Evolutionary conservation across 2,797 vertebrate genomes (phyloP), one percentile per base, ranked within the genome.

Genomic region (Mastacembelus armatus): DNA sequence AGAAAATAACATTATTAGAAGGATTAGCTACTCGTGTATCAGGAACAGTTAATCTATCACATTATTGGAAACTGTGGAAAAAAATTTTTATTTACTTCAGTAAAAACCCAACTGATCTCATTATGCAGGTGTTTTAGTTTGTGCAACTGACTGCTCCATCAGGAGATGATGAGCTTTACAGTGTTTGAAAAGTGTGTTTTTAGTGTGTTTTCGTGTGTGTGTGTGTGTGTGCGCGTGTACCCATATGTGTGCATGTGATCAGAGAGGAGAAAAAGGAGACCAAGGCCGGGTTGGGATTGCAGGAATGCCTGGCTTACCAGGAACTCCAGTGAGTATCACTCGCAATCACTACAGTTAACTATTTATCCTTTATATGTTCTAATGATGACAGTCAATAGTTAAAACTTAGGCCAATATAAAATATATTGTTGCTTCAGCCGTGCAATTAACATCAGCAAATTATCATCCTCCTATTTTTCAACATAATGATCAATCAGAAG

Each of bases 221-320:
- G n/a, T n/a, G n/a, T n/a, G n/a, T n/a, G n/a, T n/a, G n/a, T n/a
- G n/a, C n/a, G n/a, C n/a, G n/a, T n/a, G n/a, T n/a, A n/a, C n/a
- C n/a, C n/a, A 14, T 45, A 4, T 58, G n/a, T 79, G 18, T 74
- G 36, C 24, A 24, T 72, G 12, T 68, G 45, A 86, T 38, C 78
- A 94, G 90, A 91, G 35, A 59, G 93, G 92, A 65, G 91, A 93
- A 11, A 92, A 83, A 76, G 93, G 93, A 79, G 93, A 94, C 12
- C 80, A 87, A 6, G 94, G 94, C 16, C 85, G 89, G 9, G 52
- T 89, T 7, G 94, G 95, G 39, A 93, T 94, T 21, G 85, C 89
- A 40, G 94, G 95, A 27, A 93, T 94, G 56, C 93, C 94, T 35
- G 95, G 95, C 19, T 88, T 95, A 77, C 93, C 94, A 0, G 94